These are phyloP conservation scores for Halcyon badia DNA, from an alignment of 2,797 vertebrate genomes.

Conservation along the genomic window DNA sequence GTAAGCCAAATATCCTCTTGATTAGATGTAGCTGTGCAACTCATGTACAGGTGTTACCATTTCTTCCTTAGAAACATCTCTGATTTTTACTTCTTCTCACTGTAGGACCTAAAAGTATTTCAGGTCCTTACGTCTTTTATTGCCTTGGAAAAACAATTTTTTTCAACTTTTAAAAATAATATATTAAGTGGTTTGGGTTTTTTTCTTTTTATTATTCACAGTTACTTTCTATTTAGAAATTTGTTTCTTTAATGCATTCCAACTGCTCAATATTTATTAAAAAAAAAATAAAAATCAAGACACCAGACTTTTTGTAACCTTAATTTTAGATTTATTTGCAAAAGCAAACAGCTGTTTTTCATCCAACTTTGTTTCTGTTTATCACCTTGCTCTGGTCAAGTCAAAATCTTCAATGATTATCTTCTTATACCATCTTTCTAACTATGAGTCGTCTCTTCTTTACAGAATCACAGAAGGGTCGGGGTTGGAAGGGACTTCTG, in stretches of 20 bases:
- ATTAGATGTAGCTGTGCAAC: not conserved
- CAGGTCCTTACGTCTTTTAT: not conserved
- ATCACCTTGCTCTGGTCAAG: conserved; percentile 7
- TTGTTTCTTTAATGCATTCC: not conserved
- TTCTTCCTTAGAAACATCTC: not conserved
- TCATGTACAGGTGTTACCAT: accelerated
- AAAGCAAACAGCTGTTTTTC: conserved; percentile 38
- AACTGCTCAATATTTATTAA: not conserved
- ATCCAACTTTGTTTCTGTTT: conserved; percentile 1
- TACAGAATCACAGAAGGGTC: too few relatives aligned
- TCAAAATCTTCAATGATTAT: not conserved
- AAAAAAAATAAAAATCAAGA: not conserved
- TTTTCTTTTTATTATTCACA: not conserved
- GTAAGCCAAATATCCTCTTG: not conserved
- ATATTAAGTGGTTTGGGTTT: not conserved
- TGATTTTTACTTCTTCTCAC: not conserved
- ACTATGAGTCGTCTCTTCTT: conserved; percentile 34
- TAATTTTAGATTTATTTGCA: not conserved
- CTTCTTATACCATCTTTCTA: not conserved
- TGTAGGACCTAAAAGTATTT: not conserved
- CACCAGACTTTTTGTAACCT: not conserved
- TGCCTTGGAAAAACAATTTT: not conserved
- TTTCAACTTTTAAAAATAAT: not conserved
- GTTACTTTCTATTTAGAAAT: not conserved
- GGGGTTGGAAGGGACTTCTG: too few relatives aligned